These are phyloP conservation scores for Lanius collurio DNA, from an alignment of 2,113 vertebrate genomes.

Conservation along the genomic window DNA sequence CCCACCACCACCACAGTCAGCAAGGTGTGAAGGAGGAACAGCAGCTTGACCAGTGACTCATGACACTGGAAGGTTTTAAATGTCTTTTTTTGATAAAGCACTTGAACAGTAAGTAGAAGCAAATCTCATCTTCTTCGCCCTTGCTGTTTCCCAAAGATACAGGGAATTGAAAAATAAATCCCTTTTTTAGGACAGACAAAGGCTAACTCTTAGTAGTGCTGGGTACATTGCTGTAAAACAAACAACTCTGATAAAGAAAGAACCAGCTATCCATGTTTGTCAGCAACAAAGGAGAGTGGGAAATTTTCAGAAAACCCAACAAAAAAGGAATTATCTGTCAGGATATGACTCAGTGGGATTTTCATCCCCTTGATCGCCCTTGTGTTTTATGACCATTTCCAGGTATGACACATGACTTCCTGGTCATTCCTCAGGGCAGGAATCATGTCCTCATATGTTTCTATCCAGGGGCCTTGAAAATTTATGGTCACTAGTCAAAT, in stretches of 20 bases:
- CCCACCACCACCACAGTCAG: neutral
- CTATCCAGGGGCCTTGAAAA: neutral
- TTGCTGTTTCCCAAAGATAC: neutral
- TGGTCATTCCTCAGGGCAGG: neutral
- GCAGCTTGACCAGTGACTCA: neutral
- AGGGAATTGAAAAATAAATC: neutral
- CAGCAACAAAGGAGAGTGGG: neutral
- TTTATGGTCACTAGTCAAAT: constrained; percentile 23
- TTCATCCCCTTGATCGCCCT: neutral
- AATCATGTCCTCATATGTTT: neutral
- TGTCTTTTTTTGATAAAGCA: neutral
- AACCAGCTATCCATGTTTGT: neutral
- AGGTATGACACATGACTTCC: neutral
- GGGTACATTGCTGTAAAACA: neutral
- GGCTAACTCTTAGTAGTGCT: neutral
- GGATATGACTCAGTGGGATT: neutral
- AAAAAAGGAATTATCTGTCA: neutral
- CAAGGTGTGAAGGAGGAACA: neutral
- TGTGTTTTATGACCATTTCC: neutral
- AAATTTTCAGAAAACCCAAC: neutral
- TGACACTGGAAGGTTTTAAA: neutral
- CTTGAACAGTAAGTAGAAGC: neutral
- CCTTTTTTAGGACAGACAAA: neutral
- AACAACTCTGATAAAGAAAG: neutral
- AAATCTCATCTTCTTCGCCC: neutral